phyloP scores from a whole-genome alignment of 2,888 invertebrate genomes.

The Tridacna gigas region DNA sequence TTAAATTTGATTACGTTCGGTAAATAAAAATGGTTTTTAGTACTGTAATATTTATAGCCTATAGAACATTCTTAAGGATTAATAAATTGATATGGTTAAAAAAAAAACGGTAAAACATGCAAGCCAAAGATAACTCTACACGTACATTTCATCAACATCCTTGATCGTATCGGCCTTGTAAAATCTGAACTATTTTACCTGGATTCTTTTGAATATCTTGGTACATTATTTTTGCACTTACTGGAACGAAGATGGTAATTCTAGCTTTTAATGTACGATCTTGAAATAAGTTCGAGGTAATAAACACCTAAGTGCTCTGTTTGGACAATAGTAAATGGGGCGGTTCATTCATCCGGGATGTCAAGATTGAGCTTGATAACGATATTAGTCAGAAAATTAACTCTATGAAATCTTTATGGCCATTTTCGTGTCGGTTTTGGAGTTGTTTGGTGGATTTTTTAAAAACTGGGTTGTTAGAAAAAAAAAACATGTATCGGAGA shows the following conservation, averaged over 20 bases:
- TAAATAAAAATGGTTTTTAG: too few species aligned
- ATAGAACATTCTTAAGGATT: too few species aligned
- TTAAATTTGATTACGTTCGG: too few species aligned
- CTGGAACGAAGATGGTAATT: background rate
- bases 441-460: background rate
- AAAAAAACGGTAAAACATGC: too few species aligned
- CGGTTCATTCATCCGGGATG: conserved; percentile 6
- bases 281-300: background rate
- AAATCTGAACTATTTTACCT: too few species aligned
- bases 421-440: conserved; percentile 16
- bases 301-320: conserved; percentile 6
- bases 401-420: conserved; percentile 1
- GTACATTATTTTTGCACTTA: background rate
- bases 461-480: background rate
- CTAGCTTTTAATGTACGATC: background rate
- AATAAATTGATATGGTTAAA: too few species aligned
- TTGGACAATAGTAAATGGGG: conserved; percentile 22
- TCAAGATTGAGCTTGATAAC: background rate
- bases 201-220: too few species aligned
- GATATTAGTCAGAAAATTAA: conserved; percentile 1
- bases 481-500: conserved; percentile 8
- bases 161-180: too few species aligned
- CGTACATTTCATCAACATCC: too few species aligned
- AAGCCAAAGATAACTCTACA: too few species aligned
- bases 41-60: too few species aligned